A percentile compares a stretch with the other conserved stretches of the same genome.
Evolutionary conservation across 2,113 vertebrate species (phyloP).

Genomic region (Suricata suricatta): DNA sequence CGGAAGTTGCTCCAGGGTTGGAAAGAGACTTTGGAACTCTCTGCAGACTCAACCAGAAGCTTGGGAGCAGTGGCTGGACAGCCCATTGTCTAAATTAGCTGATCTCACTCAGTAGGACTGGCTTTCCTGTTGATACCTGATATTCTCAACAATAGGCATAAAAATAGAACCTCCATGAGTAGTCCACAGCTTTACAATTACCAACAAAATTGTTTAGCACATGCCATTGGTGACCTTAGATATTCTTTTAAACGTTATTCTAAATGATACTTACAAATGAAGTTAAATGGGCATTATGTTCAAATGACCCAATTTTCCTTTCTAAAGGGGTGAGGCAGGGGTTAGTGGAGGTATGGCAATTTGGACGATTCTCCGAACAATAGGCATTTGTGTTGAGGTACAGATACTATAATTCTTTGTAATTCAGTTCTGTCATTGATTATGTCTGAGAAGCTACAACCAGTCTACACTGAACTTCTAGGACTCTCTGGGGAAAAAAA

Average conservation of each 20-base stretch:
- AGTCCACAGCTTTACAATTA: not conserved
- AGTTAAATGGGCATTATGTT: not conserved
- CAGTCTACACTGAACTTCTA: not conserved
- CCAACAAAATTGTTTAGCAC: slow-evolving; percentile 28
- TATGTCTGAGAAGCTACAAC: not conserved
- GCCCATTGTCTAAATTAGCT: slow-evolving; percentile 10
- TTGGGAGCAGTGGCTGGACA: not conserved
- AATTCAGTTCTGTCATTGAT: not conserved
- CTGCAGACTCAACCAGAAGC: not conserved
- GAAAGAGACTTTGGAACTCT: not conserved
- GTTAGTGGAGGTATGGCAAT: not conserved
- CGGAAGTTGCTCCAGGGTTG: not conserved
- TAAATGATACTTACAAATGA: not conserved
- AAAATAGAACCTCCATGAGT: slow-evolving; percentile 63
- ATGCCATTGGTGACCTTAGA: not conserved
- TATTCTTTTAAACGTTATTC: not conserved
- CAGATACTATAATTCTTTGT: not conserved
- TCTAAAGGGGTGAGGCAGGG: not conserved
- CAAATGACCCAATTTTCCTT: not conserved
- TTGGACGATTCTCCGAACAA: not conserved
- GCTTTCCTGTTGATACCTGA: slow-evolving; percentile 63
- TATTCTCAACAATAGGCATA: slow-evolving; percentile 65
- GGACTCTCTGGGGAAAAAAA: not conserved
- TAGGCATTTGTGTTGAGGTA: not conserved
- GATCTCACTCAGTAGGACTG: not conserved